Base-by-base conservation (phyloP, 2,888 invertebrate genomes). In the Lithophane socia region DNA sequence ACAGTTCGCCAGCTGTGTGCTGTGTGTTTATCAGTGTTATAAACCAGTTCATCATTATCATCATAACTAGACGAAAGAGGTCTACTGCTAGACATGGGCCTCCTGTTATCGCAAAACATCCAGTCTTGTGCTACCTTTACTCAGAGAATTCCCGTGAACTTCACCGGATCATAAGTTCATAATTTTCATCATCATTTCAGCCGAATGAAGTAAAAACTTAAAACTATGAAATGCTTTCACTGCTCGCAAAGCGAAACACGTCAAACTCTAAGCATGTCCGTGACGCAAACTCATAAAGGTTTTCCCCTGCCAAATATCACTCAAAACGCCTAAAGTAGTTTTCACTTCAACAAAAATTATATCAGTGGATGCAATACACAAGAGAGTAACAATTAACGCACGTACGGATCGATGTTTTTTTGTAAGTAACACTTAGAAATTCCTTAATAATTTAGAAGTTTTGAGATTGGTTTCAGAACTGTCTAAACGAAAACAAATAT, bases 401-500 rank as follows among this genome's bases (percentile, higher is more conserved):
- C 29, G n/a, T 73, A 24, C 0, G 3, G 16, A 65, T 60, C 13
- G 16, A 29, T n/a, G 12, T 69, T 60, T 65, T 60, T 47, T 47
- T 74, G 18, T 47, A 60, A 73, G 29, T 2, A 44, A 9, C 16
- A 47, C 24, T 66, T 58, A 82, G 24, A 63, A 37, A 58, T 24
- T 21, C 4, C 13, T 66, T 44, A 10, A 70, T 44, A 10, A 70
- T 56, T 63, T 63, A 16, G 10, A 75, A 68, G 60, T 70, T 75
- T 37, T 21, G 24, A 58, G 13, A 63, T 75, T 71, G 10, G 37
- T 68, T 82, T 54, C 56, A 9, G 44, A 82, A 60, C 63, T 76
- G 71, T 68, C 64, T 65, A 61, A 72, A 64, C 58, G 64, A 52
- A 60, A 76, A 65, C 63, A 72, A 58, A 71, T 37, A 73, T 52